phyloP scores from a whole-genome alignment of 2,888 invertebrate genomes.

The Abrostola triplasia region DNA sequence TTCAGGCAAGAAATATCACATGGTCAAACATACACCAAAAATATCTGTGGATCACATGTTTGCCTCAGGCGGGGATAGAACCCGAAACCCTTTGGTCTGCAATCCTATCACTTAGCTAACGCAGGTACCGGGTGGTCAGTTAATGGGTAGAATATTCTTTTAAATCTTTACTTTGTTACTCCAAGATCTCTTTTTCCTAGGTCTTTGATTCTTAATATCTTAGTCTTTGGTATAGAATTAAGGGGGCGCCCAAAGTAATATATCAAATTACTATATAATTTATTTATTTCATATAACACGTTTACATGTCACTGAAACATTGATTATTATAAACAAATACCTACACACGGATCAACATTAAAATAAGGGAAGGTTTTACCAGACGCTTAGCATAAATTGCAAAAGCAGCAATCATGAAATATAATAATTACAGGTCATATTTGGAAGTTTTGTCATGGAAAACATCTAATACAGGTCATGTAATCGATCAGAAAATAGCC shows the following conservation, averaged over 20 bases:
- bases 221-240: too few relatives aligned
- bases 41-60: too few relatives aligned
- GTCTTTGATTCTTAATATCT: too few relatives aligned
- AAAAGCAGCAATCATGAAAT: conserved; percentile 47
- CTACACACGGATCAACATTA: conserved; percentile 75
- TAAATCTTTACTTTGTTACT: too few relatives aligned
- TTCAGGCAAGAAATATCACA: too few relatives aligned
- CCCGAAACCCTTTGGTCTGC: too few relatives aligned
- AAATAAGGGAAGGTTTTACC: conserved; percentile 61
- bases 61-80: too few relatives aligned
- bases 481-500: conserved; percentile 17
- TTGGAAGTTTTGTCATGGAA: conserved; percentile 55
- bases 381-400: conserved; percentile 55
- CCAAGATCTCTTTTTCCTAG: too few relatives aligned
- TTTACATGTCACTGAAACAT: conserved; percentile 61
- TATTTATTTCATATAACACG: conserved; percentile 63
- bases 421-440: conserved; percentile 27
- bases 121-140: too few relatives aligned
- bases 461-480: conserved; percentile 31
- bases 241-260: conserved; percentile 25
- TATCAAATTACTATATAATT: conserved; percentile 50
- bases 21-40: too few relatives aligned
- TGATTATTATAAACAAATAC: conserved; percentile 60
- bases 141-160: too few relatives aligned
- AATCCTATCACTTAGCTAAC: too few relatives aligned